These are phyloP conservation scores for Parasteatoda tepidariorum DNA, from an alignment of 1,140 invertebrate species.

Conservation along the genomic window DNA sequence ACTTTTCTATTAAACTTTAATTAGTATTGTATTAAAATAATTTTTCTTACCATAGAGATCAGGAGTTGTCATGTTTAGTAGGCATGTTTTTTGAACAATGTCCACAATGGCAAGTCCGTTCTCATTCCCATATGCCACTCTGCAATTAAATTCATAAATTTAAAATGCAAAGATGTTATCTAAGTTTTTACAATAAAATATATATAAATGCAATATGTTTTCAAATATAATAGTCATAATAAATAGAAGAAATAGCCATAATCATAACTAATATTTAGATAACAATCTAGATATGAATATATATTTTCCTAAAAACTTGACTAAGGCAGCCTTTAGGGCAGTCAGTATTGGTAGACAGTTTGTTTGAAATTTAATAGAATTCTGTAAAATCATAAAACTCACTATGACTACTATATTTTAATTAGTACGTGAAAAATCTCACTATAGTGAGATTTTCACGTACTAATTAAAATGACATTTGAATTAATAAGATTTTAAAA, in stretches of 20 bases:
- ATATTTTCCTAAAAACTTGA: neutral
- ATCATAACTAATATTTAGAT: too few species aligned
- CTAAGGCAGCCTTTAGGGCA: too few species aligned
- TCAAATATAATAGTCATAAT: neutral
- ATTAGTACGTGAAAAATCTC: too few species aligned
- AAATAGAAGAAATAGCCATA: neutral
- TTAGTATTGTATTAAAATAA: too few species aligned
- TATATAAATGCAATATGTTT: neutral
- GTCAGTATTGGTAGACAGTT: too few species aligned
- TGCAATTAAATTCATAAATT: conserved; percentile 67
- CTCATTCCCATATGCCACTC: conserved; percentile 96
- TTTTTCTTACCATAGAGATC: conserved; percentile 82
- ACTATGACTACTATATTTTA: too few species aligned
- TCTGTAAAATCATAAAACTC: too few species aligned
- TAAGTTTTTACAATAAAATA: neutral
- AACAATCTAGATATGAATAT: neutral
- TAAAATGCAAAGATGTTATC: neutral
- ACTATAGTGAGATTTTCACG: too few species aligned
- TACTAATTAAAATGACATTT: too few species aligned
- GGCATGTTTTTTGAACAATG: conserved; percentile 89
- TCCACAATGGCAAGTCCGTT: conserved; percentile 94
- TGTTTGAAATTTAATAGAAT: too few species aligned
- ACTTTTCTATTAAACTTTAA: too few species aligned
- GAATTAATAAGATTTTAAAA: too few species aligned
- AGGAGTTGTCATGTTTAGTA: conserved; percentile 79